Conservation (phyloP, 2,888 invertebrate species). For the Scrobipalpa atriplicella region DNA sequence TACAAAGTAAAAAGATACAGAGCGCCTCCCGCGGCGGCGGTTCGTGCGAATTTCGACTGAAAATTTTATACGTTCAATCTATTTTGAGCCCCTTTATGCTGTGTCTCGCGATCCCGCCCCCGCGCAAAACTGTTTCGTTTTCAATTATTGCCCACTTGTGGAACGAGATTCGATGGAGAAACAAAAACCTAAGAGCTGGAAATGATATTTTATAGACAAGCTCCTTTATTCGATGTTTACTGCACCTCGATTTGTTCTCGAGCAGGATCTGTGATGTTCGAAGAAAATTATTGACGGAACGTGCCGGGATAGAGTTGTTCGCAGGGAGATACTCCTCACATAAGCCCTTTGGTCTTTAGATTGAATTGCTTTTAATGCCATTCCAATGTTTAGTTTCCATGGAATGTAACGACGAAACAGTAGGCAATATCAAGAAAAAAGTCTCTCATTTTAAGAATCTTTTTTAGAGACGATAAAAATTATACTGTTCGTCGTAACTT, state of each 20-base stretch:
- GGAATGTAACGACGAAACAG: constrained; percentile 40
- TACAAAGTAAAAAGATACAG: constrained; percentile 82
- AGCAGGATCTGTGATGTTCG: constrained; percentile 75
- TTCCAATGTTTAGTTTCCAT: constrained; percentile 49
- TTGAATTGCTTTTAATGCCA: constrained; percentile 55
- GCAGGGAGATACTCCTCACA: constrained; percentile 49
- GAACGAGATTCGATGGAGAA: constrained; percentile 77
- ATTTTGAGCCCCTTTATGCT: constrained; percentile 80
- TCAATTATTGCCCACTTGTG: constrained; percentile 83
- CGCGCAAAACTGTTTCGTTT: constrained; percentile 79
- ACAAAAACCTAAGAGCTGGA: constrained; percentile 73
- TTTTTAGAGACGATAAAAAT: constrained; percentile 64
- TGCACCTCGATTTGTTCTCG: constrained; percentile 76
- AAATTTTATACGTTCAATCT: constrained; percentile 83
- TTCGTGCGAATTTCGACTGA: constrained; percentile 81
- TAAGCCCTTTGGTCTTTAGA: constrained; percentile 55
- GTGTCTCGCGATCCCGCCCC: constrained; percentile 75
- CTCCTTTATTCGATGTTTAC: constrained; percentile 79
- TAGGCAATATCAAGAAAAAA: constrained; percentile 43
- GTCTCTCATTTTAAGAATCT: constrained; percentile 55
- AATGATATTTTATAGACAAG: constrained; percentile 81
- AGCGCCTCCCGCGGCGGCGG: constrained; percentile 76
- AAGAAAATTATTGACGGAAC: constrained; percentile 80
- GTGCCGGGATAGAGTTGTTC: constrained; percentile 68
- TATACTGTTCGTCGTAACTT: constrained; percentile 69